Conservation (phyloP, 2,888 invertebrate genomes). For the Notodonta ziczac region DNA sequence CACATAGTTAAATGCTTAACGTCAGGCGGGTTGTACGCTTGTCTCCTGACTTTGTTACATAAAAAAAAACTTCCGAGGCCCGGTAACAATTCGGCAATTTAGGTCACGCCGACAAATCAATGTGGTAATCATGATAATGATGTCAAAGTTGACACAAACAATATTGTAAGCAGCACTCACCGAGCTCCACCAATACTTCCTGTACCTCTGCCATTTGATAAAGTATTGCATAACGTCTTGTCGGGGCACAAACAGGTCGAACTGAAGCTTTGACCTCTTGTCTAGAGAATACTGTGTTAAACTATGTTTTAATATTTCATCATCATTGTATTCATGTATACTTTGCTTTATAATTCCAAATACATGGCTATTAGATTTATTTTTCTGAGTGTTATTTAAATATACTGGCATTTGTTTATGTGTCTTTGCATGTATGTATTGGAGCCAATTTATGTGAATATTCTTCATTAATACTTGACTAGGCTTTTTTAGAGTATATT, state of each 20-base stretch:
- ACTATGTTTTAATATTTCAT: constrained; percentile 40
- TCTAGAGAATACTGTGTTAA: constrained; percentile 34
- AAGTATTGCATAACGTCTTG: constrained; percentile 86
- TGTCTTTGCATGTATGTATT: constrained; percentile 59
- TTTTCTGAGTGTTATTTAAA: constrained; percentile 35
- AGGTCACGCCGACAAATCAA: not conserved
- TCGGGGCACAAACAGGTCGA: constrained; percentile 73
- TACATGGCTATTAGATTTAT: constrained; percentile 25
- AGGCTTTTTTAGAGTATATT: constrained; percentile 54
- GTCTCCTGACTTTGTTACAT: too few species aligned
- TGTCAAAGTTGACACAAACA: not conserved
- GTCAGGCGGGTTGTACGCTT: too few species aligned
- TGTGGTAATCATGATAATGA: not conserved
- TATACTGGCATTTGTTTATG: constrained; percentile 60
- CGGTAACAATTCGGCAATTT: not conserved
- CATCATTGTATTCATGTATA: constrained; percentile 32
- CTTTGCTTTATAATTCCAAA: constrained; percentile 53
- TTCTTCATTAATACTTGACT: constrained; percentile 65
- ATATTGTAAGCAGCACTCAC: constrained; percentile 73
- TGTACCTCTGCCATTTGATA: constrained; percentile 90
- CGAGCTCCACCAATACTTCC: constrained; percentile 94
- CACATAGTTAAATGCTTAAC: too few species aligned
- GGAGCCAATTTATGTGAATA: constrained; percentile 66
- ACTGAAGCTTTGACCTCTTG: constrained; percentile 54
- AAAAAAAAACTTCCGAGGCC: too few species aligned